Evolutionary conservation across 64 coral and sea anemone species (phyloP), one percentile per base, ranked within the genome.

Genomic region (Anthopleura sola): DNA sequence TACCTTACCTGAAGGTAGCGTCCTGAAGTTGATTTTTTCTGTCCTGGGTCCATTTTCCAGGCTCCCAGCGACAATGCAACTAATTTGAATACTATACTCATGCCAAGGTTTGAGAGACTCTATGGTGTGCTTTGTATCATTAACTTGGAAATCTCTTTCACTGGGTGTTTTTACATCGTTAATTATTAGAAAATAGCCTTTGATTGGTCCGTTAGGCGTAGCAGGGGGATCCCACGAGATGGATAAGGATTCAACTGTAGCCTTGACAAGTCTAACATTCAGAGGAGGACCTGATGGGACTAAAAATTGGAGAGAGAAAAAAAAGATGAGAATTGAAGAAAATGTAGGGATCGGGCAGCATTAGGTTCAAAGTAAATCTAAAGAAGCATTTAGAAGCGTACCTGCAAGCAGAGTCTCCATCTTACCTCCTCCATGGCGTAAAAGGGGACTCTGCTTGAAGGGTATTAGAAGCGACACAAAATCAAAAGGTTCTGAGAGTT

Each of bases 201-300:
- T 19, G 10, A 92, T 92, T 82, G 54, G 2, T 9, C 90, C 94
- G 44, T 96, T 96, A 17, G 90, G 87, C 37, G 83, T 32, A 5
- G 55, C 50, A 12, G 94, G 94, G 13, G 78, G 66, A 37, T 86
- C 53, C 94, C 94, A 96, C 7, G 78, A 69, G 26, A 96, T 29
- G 17, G 77, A 54, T 1, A 96, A 56, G 2, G 83, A 38, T 2
- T 21, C 79, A 24, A 75, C 55, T 29, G 87, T 89, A 69, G 84
- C 34, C 16, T 26, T 37, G 17, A 48, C 75, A 6, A 90, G 19
- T 55, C 18, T 40, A 0, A 96, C 84, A 40, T 96, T 86, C 28
- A 60, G 21, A 44, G 94, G 94, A 18, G 87, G 90, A 14, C 90
- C 93, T 24, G 48, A 81, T 12, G 94, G 94, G 5, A 40, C 94